Base-by-base conservation (phyloP, 2,888 invertebrate species). In the Hirtodrosophila trivittata region DNA sequence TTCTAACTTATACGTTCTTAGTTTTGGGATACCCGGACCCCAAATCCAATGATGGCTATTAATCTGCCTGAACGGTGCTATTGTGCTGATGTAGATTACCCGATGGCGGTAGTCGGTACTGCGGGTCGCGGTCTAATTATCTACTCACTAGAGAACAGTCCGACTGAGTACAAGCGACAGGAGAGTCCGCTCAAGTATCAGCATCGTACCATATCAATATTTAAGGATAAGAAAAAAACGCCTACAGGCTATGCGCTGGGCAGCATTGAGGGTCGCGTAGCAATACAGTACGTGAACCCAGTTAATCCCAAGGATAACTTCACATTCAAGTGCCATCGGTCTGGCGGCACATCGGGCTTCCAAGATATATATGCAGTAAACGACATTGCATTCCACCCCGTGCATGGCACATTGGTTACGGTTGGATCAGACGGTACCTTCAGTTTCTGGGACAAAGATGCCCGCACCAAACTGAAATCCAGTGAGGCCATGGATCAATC, bases 391-490 rank as follows among this genome's bases (percentile, higher is more conserved):
- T 99, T 99, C 92, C 99, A 99, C 92, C 99, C 99, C 9, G 92
- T 94, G 42, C 98, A 99, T 92, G 98, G 98, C 13, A 99, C 99
- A 37, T 92, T 99, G 85, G 97, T 98, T 3, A 99, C 99, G 0
- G 98, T 98, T 28, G 99, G 99, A 14, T 97, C 98, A 9, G 99
- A 99, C 91, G 99, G 99, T 9, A 94, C 97, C 7, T 99, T 97
- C 91, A 97, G 97, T 85, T 99, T 98, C 92, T 99, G 99, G 99
- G 99, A 99, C 92, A 99, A 99, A 92, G 99, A 99, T 92, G 98
- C 98, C 1, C 93, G 99, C 63, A 99, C 98, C 51, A 99, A 99
- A 91, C 93, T 99, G 64, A 99, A 99, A 92, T 96, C 97, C 1
- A 98, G 98, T 0, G 99, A 99, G 88, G 92, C 94, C 56, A 95